These are phyloP conservation scores for Euleptes europaea DNA, from an alignment of 2,113 vertebrate species.

Conservation along the genomic window DNA sequence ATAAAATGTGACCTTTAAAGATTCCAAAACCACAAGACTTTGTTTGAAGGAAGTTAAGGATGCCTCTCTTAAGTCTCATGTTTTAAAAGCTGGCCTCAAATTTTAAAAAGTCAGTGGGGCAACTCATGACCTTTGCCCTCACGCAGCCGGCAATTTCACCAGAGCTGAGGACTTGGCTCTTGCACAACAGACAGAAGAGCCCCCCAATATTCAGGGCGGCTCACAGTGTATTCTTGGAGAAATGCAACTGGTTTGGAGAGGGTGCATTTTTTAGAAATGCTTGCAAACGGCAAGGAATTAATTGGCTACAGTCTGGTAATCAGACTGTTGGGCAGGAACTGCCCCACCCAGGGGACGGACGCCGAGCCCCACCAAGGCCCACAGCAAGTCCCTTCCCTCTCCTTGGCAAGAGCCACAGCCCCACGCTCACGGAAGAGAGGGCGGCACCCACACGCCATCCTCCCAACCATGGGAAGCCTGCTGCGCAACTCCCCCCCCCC, in stretches of 20 bases:
- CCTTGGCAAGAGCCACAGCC: background rate
- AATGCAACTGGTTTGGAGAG: background rate
- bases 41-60: background rate
- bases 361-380: background rate
- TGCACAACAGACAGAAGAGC: background rate
- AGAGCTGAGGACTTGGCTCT: background rate
- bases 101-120: too few species aligned
- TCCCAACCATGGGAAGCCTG: background rate
- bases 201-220: background rate
- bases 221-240: background rate
- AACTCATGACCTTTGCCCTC: background rate
- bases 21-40: background rate
- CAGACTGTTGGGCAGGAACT: background rate
- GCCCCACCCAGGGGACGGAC: background rate
- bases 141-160: too few species aligned
- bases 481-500: background rate
- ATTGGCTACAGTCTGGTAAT: conserved; percentile 14
- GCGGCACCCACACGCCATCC: background rate
- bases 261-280: background rate
- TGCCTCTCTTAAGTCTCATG: background rate
- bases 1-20: background rate
- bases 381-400: background rate
- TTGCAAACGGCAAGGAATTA: conserved; percentile 16
- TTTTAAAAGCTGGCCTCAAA: background rate
- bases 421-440: background rate